phyloP scores from a whole-genome alignment of 1,140 invertebrate species.

The Neelides sp. region DNA sequence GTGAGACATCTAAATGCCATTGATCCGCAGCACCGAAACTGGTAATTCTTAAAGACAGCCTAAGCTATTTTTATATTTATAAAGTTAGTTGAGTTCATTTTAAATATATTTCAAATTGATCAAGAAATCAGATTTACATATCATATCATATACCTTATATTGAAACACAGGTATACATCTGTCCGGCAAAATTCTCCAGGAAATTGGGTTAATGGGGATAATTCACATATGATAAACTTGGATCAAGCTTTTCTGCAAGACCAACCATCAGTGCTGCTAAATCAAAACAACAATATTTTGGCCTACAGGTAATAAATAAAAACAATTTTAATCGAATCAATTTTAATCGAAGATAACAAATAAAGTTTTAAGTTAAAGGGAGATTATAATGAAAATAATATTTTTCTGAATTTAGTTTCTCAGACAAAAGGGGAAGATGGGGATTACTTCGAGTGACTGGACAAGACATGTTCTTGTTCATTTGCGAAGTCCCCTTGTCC shows the following conservation, averaged over 20 bases:
- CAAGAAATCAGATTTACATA: too few species aligned
- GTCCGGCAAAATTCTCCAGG: slow-evolving; percentile 56
- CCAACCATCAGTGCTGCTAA: slow-evolving; percentile 33
- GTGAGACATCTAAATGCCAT: slow-evolving; percentile 59
- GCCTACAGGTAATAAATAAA: slow-evolving; percentile 42
- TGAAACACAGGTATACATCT: too few species aligned
- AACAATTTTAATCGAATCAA: slow-evolving; percentile 1
- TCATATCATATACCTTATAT: too few species aligned
- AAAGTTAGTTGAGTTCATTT: too few species aligned
- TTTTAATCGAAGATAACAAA: slow-evolving; percentile 8
- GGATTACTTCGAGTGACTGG: slow-evolving; percentile 67
- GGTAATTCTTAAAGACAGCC: too few species aligned
- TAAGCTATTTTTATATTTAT: too few species aligned
- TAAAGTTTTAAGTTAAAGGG: slow-evolving; percentile 1
- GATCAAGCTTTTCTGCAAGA: slow-evolving; percentile 68
- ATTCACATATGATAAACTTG: slow-evolving; percentile 56
- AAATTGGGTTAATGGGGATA: slow-evolving; percentile 72
- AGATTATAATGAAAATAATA: neutral
- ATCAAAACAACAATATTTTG: slow-evolving; percentile 41
- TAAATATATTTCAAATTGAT: too few species aligned
- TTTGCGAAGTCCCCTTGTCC: slow-evolving; percentile 67
- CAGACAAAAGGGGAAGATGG: slow-evolving; percentile 59
- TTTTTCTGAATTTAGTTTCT: slow-evolving; percentile 53
- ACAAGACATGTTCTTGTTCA: slow-evolving; percentile 60
- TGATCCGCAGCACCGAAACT: slow-evolving; percentile 72